Base-by-base conservation (phyloP, 1,140 invertebrate genomes). In the Sesamia nonagrioides region DNA sequence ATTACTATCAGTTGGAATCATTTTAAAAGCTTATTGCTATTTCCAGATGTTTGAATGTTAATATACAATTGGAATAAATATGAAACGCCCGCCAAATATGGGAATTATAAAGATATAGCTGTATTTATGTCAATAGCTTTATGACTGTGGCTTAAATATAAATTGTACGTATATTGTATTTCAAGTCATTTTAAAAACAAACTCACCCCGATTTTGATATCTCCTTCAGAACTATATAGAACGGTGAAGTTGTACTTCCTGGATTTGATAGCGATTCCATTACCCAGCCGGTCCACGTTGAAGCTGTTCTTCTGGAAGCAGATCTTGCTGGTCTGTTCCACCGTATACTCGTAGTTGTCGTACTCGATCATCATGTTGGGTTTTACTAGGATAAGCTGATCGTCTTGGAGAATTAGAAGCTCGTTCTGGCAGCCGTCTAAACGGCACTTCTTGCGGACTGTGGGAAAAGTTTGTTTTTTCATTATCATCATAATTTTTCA, bases 221-320 rank as follows among this genome's bases (percentile, higher is more conserved):
- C 97, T 2, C 96, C 96, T 79, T 96, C 95, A 3, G 95, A 93
- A 86, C 97, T 96, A 92, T 97, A 97, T 4, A 97, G 95, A 1
- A 98, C 95, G 92, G 96, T 97, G 88, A 97, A 97, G 58, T 97
- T 96, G 86, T 97, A 97, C 61, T 95, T 95, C 52, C 96, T 96
- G 0, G 97, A 97, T 27, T 96, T 95, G 56, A 98, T 96, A 3
- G 96, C 90, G 0, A 98, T 89, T 0, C 95, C 96, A 61, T 97
- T 96, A 6, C 97, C 97, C 0, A 97, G 93, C 52, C 96, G 95
- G 0, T 96, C 96, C 6, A 98, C 95, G 7, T 96, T 95, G 87
- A 98, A 98, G 21, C 95, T 95, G 75, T 95, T 95, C 40, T 95
- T 96, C 82, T 96, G 96, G 78, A 95, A 95, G 76, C 96, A 96